Evolutionary conservation across 2,888 invertebrate species (phyloP).

Genomic region (Erynnis tages): DNA sequence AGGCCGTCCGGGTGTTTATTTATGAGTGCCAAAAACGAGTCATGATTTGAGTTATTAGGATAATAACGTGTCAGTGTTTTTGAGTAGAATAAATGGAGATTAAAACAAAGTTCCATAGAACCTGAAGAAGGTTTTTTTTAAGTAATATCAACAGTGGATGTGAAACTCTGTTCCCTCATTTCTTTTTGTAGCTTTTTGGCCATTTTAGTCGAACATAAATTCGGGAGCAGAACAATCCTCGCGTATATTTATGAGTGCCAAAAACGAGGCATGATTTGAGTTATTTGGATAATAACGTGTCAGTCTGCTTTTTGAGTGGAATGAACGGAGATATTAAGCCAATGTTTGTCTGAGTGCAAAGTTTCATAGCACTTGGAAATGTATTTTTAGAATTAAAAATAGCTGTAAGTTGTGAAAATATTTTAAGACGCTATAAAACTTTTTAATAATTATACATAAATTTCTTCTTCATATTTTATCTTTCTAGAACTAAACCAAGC

Average conservation of each 20-base stretch:
- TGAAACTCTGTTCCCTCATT: no score
- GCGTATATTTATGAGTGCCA: slow-evolving; percentile 19
- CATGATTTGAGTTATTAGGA: slow-evolving; percentile 26
- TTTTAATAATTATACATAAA: no score
- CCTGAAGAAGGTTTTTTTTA: no score
- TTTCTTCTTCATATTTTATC: no score
- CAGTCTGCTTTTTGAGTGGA: slow-evolving; percentile 19
- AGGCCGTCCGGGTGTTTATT: slow-evolving; percentile 5
- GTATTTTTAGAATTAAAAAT: no score
- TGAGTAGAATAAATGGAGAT: slow-evolving; percentile 24
- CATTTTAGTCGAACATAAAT: slow-evolving; percentile 2
- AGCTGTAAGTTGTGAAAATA: no score
- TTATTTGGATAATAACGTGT: slow-evolving; percentile 22
- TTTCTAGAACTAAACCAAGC: no score
- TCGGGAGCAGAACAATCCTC: background rate
- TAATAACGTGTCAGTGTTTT: slow-evolving; percentile 16
- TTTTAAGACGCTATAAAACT: no score
- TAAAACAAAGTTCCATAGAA: background rate
- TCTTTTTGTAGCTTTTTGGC: slow-evolving; percentile 2
- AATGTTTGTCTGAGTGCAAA: no score
- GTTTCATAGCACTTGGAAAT: no score
- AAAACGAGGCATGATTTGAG: slow-evolving; percentile 24
- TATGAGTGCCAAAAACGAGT: slow-evolving; percentile 20
- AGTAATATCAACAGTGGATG: no score
- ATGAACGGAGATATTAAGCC: slow-evolving; percentile 5